These are phyloP conservation scores for Stichopus horrens DNA, from an alignment of 53 echinoderm and acorn worm genomes.

Conservation along the genomic window DNA sequence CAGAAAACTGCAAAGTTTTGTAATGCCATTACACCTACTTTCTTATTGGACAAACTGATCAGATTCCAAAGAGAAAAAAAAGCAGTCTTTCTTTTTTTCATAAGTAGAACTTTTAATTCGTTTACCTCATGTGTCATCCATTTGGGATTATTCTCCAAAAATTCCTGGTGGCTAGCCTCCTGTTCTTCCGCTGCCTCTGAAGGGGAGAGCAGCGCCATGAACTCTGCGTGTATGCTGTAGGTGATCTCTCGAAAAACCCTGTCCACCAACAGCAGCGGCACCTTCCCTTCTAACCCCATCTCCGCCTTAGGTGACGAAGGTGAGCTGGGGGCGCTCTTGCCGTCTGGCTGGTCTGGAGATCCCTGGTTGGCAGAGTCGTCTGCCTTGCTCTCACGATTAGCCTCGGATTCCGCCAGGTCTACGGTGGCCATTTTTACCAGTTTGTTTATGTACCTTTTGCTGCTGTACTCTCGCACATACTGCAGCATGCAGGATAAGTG, in stretches of 20 bases:
- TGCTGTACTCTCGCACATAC: slow-evolving; percentile 34
- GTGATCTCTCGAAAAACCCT: slow-evolving; percentile 77
- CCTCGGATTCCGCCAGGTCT: neutral
- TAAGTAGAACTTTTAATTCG: too few species aligned
- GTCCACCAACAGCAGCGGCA: slow-evolving; percentile 59
- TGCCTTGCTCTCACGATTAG: neutral
- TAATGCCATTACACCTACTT: too few species aligned
- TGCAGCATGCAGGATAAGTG: slow-evolving; percentile 40
- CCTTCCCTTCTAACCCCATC: slow-evolving; percentile 36
- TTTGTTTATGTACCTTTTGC: slow-evolving; percentile 38
- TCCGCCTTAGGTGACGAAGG: slow-evolving; percentile 25
- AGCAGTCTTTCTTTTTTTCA: too few species aligned
- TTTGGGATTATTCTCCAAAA: slow-evolving; percentile 67
- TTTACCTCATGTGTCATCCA: slow-evolving; percentile 80
- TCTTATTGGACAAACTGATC: too few species aligned
- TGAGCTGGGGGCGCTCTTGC: neutral
- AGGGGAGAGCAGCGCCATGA: slow-evolving; percentile 68
- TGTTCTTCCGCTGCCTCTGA: slow-evolving; percentile 65
- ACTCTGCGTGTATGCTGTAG: slow-evolving; percentile 85
- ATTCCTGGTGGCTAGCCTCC: slow-evolving; percentile 45
- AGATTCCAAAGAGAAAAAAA: too few species aligned
- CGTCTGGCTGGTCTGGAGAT: slow-evolving; percentile 7
- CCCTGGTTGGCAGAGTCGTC: neutral
- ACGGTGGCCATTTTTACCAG: slow-evolving; percentile 18
- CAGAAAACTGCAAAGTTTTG: too few species aligned